phyloP scores from a whole-genome alignment of 2,113 vertebrate genomes.

The Sakesphorus luctuosus region DNA sequence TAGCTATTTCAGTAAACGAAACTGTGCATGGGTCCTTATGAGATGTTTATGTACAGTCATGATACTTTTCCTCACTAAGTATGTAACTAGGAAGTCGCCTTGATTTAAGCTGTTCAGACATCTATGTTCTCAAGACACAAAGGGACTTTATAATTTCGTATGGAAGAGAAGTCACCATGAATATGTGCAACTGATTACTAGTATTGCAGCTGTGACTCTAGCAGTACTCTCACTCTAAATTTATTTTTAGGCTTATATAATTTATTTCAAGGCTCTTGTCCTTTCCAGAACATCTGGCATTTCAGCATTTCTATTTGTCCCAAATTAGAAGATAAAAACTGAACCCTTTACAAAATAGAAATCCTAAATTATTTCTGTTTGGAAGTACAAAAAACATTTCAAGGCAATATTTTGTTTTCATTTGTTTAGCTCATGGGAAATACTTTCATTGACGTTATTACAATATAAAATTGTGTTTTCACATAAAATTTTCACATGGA shows the following conservation, averaged over 20 bases:
- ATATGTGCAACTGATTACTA: background rate
- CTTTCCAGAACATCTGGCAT: background rate
- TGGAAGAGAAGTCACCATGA: background rate
- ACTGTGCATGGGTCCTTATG: background rate
- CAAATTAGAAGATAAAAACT: background rate
- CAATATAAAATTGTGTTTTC: background rate
- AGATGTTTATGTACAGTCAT: background rate
- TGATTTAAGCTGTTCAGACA: background rate
- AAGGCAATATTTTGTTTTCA: background rate
- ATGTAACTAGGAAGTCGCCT: background rate
- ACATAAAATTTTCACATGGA: background rate
- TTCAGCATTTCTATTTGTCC: background rate
- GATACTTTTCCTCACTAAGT: background rate
- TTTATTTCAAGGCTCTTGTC: background rate
- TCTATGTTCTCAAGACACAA: background rate
- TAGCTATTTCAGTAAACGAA: background rate
- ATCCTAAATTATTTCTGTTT: background rate
- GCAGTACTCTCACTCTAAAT: background rate
- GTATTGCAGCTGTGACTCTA: background rate
- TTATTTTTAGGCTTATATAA: background rate
- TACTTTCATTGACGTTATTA: background rate
- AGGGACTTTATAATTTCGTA: background rate
- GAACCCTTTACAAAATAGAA: background rate
- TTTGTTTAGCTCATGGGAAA: background rate
- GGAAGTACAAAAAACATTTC: background rate